phyloP scores from a whole-genome alignment of 2,888 invertebrate genomes.

The Drosophila melanosoma region DNA sequence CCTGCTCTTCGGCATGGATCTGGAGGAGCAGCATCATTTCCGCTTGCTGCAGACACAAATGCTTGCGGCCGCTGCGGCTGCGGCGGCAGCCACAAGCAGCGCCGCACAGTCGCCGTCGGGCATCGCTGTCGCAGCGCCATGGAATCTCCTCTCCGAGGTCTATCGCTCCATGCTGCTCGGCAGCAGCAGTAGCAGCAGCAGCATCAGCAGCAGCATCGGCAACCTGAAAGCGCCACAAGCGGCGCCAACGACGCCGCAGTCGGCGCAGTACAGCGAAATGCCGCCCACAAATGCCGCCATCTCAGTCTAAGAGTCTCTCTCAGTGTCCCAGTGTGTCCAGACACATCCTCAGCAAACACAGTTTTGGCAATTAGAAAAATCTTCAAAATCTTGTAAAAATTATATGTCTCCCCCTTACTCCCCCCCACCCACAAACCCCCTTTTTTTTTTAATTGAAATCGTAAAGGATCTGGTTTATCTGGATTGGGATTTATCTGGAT shows the following conservation, averaged over 20 bases:
- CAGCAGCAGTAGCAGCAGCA: conserved; percentile 55
- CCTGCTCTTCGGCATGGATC: conserved; percentile 56
- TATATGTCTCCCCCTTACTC: not conserved
- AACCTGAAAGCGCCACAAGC: conserved; percentile 47
- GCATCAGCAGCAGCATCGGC: conserved; percentile 35
- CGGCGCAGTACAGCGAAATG: conserved; percentile 78
- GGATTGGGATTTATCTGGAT: not conserved
- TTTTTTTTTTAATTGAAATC: no score
- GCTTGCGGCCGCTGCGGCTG: conserved; percentile 82
- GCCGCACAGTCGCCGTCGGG: conserved; percentile 19
- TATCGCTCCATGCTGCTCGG: conserved; percentile 83
- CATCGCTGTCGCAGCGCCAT: conserved; percentile 45
- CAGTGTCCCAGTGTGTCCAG: no score
- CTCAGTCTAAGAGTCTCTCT: conserved; percentile 74
- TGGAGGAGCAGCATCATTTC: conserved; percentile 78
- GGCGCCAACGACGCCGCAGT: conserved; percentile 47
- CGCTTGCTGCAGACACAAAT: conserved; percentile 81
- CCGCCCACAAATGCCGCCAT: conserved; percentile 82
- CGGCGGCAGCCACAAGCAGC: conserved; percentile 68
- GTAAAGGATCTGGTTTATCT: not conserved
- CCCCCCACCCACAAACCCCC: no score
- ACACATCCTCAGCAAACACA: no score
- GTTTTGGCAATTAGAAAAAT: conserved; percentile 18
- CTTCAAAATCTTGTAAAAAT: not conserved
- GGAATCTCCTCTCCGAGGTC: conserved; percentile 84